phyloP scores from a whole-genome alignment of 2,797 vertebrate genomes.

The Silurus lanzhouensis region DNA sequence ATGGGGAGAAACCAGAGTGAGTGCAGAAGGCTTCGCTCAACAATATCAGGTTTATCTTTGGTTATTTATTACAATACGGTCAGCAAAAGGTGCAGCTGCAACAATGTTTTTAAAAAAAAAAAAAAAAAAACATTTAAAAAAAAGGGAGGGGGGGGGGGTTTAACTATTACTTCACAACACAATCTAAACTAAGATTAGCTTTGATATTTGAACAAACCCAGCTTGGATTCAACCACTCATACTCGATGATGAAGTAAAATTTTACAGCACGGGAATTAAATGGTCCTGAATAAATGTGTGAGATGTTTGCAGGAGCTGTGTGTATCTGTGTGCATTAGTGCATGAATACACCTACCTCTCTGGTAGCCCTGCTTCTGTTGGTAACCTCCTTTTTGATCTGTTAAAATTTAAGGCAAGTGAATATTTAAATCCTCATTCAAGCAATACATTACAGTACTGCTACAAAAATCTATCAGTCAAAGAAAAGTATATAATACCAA shows the following conservation, averaged over 20 bases:
- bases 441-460: too few species aligned
- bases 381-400: constrained; percentile 80
- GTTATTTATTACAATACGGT: too few species aligned
- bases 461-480: too few species aligned
- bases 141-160: too few species aligned
- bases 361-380: constrained; percentile 67
- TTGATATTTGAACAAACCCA: background rate
- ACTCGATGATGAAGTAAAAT: too few species aligned
- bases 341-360: constrained; percentile 48
- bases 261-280: background rate
- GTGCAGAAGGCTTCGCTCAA: too few species aligned
- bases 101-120: background rate
- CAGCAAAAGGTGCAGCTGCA: too few species aligned
- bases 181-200: background rate
- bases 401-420: background rate
- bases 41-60: too few species aligned
- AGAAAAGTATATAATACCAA: too few species aligned
- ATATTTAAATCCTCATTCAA: too few species aligned
- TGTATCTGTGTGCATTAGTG: background rate
- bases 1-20: too few species aligned
- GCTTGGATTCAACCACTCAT: background rate
- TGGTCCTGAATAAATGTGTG: background rate
- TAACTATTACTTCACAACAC: background rate
- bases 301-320: background rate
- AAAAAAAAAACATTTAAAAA: background rate